These are phyloP conservation scores for Epistrophella euchroma DNA, from an alignment of 2,888 invertebrate genomes.

Conservation along the genomic window DNA sequence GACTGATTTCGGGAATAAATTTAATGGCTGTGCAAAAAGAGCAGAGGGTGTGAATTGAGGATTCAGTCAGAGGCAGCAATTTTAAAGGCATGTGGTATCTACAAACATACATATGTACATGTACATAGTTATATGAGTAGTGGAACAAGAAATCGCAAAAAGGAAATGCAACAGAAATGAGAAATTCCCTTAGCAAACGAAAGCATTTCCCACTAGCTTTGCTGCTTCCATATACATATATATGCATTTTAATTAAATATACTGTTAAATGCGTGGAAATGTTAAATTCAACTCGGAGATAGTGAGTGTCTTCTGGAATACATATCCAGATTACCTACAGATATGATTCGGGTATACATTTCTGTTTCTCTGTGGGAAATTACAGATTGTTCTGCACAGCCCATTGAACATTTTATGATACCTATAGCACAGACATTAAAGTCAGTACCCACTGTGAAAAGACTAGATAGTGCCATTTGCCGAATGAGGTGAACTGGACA, in stretches of 20 bases:
- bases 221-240: conserved; percentile 38
- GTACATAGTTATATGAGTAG: not conserved
- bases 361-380: not conserved
- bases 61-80: not conserved
- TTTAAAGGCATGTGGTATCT: not conserved
- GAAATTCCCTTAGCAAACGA: conserved; percentile 42
- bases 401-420: too few species aligned
- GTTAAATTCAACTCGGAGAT: conserved; percentile 7
- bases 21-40: conserved; percentile 3
- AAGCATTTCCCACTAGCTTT: conserved; percentile 3
- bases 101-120: too few species aligned
- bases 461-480: too few species aligned
- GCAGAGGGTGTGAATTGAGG: not conserved
- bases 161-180: conserved; percentile 52
- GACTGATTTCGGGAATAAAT: conserved; percentile 64
- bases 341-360: not conserved
- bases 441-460: too few species aligned
- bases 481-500: too few species aligned
- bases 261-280: conserved; percentile 28
- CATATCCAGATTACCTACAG: too few species aligned
- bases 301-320: not conserved
- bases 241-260: conserved; percentile 60
- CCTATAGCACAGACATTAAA: too few species aligned
- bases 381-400: not conserved
- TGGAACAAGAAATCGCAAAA: conserved; percentile 29